Evolutionary conservation across 2,113 vertebrate species (phyloP), one percentile per base, ranked within the genome.

Genomic region (Thinocorus orbignyianus): DNA sequence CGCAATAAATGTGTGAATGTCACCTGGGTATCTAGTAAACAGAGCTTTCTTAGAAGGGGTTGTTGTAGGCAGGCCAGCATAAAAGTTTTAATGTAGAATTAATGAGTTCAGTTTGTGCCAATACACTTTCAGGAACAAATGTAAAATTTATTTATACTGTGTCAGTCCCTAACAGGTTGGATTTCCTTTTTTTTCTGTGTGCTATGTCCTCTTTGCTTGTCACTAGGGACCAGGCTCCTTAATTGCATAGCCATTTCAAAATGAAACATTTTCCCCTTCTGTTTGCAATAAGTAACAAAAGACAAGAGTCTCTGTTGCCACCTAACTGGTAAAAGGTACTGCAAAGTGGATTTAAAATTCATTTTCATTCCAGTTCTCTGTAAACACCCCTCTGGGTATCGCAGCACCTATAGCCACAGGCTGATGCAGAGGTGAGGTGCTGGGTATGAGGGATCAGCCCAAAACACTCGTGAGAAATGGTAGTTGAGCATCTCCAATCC

Each of bases 71-170:
- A 90, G 61, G 30, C 73, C 62, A 74, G 64, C 68, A 90, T 93
- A 83, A 96, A 92, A 88, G 35, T 33, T 71, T 89, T 94, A 77
- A 95, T 87, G 96, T 79, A 41, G 39, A 90, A 85, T 86, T 90
- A 80, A 92, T 49, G 58, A 78, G 80, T 30, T 81, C 54, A 58
- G 1, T 62, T 87, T 80, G 25, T 65, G 68, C 42, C 61, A 60
- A 39, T 64, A 55, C 16, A 10, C 20, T 88, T 96, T 96, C 58
- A 94, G 81, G 35, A 94, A 22, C 8, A 88, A 92, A 94, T 48
- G 17, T 69, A 61, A 76, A 81, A 57, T 58, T 55, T 82, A 79
- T 42, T 92, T 81, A 57, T 55, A 80, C 18, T 31, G 18, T 82
- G 58, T 70, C 58, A 86, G 37, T 61, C 19, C 18, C 49, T 60